These are phyloP conservation scores for Temnothorax curvispinosus DNA, from an alignment of 1,140 invertebrate species.

Conservation along the genomic window DNA sequence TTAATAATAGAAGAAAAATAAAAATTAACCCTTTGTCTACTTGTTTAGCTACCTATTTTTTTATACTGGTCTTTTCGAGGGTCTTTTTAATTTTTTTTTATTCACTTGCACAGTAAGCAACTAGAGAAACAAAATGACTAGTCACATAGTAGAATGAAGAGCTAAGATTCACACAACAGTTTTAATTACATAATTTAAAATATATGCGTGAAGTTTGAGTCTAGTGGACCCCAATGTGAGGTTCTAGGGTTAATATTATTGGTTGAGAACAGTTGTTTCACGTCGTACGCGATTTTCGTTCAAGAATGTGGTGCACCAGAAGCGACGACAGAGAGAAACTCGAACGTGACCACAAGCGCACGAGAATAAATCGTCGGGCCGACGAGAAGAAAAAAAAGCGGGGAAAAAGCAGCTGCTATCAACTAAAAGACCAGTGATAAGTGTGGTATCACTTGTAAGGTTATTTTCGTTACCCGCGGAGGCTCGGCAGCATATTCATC, in stretches of 20 bases:
- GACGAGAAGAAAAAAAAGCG: slow-evolving; percentile 32
- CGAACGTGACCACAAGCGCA: slow-evolving; percentile 7
- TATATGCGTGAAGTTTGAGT: not conserved
- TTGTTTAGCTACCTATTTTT: not conserved
- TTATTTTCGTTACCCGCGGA: slow-evolving; percentile 76
- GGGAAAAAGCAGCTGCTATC: slow-evolving; percentile 40
- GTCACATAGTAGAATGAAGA: not conserved
- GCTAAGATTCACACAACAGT: not conserved
- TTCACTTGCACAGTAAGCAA: not conserved
- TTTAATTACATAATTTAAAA: not conserved
- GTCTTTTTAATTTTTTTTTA: not conserved
- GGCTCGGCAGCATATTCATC: slow-evolving; percentile 76
- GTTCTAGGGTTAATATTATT: not conserved
- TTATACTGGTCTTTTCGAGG: not conserved
- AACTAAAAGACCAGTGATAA: slow-evolving; percentile 53
- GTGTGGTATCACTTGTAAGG: slow-evolving; percentile 43
- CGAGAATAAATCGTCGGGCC: slow-evolving; percentile 21
- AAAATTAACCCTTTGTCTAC: not conserved
- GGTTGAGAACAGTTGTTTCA: not conserved
- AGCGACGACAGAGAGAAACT: slow-evolving; percentile 30
- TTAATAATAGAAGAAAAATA: not conserved
- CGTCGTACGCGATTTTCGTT: not conserved
- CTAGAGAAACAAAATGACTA: not conserved
- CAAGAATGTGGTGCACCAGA: slow-evolving; percentile 9
- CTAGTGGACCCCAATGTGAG: not conserved